phyloP scores from a whole-genome alignment of 1,140 invertebrate species.

The Saxidomus purpurata region DNA sequence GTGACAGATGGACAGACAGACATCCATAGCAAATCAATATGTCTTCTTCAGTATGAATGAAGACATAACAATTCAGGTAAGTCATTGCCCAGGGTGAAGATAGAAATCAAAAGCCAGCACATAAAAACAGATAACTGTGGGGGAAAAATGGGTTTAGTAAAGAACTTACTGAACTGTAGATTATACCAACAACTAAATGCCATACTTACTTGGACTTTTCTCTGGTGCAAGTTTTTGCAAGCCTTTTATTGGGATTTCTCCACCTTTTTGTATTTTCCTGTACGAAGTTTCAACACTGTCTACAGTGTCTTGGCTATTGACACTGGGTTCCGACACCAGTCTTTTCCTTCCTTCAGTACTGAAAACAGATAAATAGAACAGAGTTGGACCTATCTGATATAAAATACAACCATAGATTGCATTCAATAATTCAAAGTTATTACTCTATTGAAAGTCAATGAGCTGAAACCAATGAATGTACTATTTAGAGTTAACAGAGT shows the following conservation, averaged over 20 bases:
- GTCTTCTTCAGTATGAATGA: too few relatives aligned
- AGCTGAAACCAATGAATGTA: too few relatives aligned
- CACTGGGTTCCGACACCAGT: constrained; percentile 62
- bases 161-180: constrained; percentile 7
- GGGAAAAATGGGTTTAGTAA: constrained; percentile 18
- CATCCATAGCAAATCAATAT: too few relatives aligned
- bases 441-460: too few relatives aligned
- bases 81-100: too few relatives aligned
- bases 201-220: constrained; percentile 81
- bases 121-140: neutral
- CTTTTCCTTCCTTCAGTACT: constrained; percentile 76
- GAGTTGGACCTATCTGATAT: too few relatives aligned
- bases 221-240: constrained; percentile 92
- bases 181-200: too few relatives aligned
- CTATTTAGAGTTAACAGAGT: too few relatives aligned
- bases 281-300: constrained; percentile 94
- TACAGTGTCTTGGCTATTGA: constrained; percentile 55
- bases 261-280: constrained; percentile 94
- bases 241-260: constrained; percentile 89
- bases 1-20: too few relatives aligned
- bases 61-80: too few relatives aligned
- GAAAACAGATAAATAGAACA: constrained; percentile 39
- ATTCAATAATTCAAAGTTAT: too few relatives aligned
- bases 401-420: too few relatives aligned
- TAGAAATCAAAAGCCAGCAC: neutral